These are phyloP conservation scores for Cephus spinipes DNA, from an alignment of 2,888 invertebrate species.

Conservation along the genomic window DNA sequence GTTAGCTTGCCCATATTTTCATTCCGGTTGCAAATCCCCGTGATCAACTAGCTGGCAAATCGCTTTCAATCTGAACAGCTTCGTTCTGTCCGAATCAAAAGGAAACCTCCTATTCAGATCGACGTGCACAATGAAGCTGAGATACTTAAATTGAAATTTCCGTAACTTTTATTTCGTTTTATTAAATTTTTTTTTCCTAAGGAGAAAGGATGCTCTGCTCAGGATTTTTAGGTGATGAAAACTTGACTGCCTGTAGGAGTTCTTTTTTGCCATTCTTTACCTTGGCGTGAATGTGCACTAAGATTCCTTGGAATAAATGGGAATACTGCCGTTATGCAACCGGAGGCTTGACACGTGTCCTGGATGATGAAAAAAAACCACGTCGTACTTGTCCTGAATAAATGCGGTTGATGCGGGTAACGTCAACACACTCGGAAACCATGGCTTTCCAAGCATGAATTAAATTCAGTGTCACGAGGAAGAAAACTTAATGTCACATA, in stretches of 20 bases:
- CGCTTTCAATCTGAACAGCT: slow-evolving; percentile 14
- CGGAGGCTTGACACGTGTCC: not conserved
- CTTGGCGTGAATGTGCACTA: not conserved
- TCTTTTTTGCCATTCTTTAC: not conserved
- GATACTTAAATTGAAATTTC: slow-evolving; percentile 26
- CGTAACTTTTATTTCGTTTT: slow-evolving; percentile 18
- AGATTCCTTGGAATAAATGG: not conserved
- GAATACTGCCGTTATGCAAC: not conserved
- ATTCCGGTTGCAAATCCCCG: slow-evolving; percentile 23
- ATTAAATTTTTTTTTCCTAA: slow-evolving; percentile 27
- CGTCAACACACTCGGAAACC: not conserved
- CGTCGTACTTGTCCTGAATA: not conserved
- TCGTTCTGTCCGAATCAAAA: not conserved
- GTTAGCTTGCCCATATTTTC: slow-evolving; percentile 22
- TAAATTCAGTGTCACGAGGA: not conserved
- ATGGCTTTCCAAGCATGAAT: not conserved
- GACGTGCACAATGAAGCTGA: slow-evolving; percentile 25
- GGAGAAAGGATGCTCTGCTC: not conserved
- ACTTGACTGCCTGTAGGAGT: not conserved
- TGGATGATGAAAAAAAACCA: not conserved
- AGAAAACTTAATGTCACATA: not conserved
- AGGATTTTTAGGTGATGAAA: not conserved
- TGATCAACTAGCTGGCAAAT: slow-evolving; percentile 22
- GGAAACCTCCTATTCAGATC: slow-evolving; percentile 5
- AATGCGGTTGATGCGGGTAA: not conserved